These are phyloP conservation scores for Watsonalla cultraria DNA, from an alignment of 2,888 invertebrate species.

Conservation along the genomic window DNA sequence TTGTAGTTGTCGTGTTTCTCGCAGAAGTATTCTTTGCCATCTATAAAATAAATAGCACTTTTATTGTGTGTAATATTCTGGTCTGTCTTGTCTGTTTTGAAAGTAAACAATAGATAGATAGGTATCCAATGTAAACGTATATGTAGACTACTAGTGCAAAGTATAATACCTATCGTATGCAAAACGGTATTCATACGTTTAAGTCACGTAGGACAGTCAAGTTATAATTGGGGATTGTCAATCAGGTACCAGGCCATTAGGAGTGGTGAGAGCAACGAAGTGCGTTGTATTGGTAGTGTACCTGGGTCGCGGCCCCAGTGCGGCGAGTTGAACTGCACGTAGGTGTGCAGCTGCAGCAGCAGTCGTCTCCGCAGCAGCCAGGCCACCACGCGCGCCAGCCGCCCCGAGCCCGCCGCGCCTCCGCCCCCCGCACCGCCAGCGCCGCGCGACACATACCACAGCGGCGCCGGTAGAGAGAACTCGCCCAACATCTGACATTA, in stretches of 20 bases:
- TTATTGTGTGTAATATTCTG: not conserved
- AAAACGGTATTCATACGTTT: no score
- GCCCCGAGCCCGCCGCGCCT: slow-evolving; percentile 39
- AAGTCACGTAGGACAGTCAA: no score
- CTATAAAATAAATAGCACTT: slow-evolving; percentile 30
- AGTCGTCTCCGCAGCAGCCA: slow-evolving; percentile 95
- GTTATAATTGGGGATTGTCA: no score
- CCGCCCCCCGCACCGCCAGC: slow-evolving; percentile 46
- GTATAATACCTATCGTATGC: no score
- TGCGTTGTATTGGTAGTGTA: no score
- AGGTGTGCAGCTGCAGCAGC: slow-evolving; percentile 94
- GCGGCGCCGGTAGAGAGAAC: slow-evolving; percentile 76
- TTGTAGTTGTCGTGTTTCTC: slow-evolving; percentile 72
- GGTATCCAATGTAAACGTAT: no score
- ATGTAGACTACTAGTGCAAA: no score
- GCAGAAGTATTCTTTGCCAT: slow-evolving; percentile 71
- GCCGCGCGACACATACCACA: slow-evolving; percentile 73
- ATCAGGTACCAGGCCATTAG: no score
- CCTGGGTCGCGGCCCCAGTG: slow-evolving; percentile 67
- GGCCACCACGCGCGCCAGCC: slow-evolving; percentile 91
- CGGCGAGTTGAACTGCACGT: slow-evolving; percentile 87
- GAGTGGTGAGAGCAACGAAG: no score
- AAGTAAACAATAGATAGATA: no score
- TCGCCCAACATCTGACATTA: slow-evolving; percentile 60
- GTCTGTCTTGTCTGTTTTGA: no score